Evolutionary conservation across 2,888 invertebrate genomes (phyloP).

Genomic region (Drosophila dives): DNA sequence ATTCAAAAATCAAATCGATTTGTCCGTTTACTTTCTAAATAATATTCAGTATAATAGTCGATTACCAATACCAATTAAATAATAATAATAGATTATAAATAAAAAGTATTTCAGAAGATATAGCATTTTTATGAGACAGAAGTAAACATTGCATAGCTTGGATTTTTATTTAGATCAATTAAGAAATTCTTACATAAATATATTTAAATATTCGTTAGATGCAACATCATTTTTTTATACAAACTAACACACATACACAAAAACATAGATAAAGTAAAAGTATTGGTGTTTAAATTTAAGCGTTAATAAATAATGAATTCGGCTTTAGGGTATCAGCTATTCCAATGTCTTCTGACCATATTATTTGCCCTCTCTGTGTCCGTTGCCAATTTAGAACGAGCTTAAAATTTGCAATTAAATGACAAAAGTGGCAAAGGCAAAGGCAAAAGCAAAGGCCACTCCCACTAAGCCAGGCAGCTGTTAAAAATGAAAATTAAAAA

Average conservation of each 20-base stretch:
- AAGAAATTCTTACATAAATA: neutral
- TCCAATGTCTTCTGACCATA: neutral
- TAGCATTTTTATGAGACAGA: neutral
- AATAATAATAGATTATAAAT: no score
- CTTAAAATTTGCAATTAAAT: slow-evolving; percentile 79
- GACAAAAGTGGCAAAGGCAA: slow-evolving; percentile 40
- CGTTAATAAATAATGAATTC: neutral
- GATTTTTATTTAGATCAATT: neutral
- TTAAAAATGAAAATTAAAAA: neutral
- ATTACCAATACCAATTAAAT: neutral
- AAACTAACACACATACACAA: neutral
- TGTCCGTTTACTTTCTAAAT: neutral
- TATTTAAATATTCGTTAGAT: neutral
- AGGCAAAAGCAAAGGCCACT: slow-evolving; percentile 35
- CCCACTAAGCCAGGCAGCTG: slow-evolving; percentile 36
- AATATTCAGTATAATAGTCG: neutral
- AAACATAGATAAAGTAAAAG: neutral
- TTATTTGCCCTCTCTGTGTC: slow-evolving; percentile 10
- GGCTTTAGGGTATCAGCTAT: neutral
- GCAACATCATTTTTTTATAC: neutral
- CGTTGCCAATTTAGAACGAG: slow-evolving; percentile 64
- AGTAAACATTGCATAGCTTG: neutral
- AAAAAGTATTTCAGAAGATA: no score
- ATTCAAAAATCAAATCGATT: neutral
- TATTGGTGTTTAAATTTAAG: neutral